Conservation (phyloP, 2,888 invertebrate species). For the Tinea semifulvella region DNA sequence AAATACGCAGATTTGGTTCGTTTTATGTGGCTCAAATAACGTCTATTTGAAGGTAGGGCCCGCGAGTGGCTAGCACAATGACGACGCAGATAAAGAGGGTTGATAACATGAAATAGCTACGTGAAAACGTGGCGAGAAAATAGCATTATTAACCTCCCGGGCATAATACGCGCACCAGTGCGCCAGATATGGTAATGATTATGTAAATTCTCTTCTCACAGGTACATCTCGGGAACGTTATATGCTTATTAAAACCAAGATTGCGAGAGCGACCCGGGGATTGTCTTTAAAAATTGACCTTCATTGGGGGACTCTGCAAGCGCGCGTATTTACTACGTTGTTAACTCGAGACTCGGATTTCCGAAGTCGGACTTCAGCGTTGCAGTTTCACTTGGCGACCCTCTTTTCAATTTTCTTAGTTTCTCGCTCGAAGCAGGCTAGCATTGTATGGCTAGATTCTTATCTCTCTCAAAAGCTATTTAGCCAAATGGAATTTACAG, state of each 20-base stretch:
- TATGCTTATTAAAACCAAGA: constrained; percentile 66
- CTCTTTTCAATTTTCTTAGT: constrained; percentile 67
- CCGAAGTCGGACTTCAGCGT: constrained; percentile 57
- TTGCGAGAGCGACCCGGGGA: constrained; percentile 52
- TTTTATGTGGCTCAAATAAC: neutral
- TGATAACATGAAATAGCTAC: constrained; percentile 63
- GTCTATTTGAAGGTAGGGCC: constrained; percentile 43
- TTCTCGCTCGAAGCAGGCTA: constrained; percentile 53
- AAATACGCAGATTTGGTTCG: constrained; percentile 4
- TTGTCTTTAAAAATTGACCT: constrained; percentile 33
- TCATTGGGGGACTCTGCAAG: constrained; percentile 26
- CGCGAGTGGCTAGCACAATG: constrained; percentile 60
- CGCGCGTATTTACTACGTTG: constrained; percentile 51
- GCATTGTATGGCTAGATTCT: constrained; percentile 65
- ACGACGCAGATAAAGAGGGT: constrained; percentile 60
- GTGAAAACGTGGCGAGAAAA: constrained; percentile 67
- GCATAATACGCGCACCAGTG: constrained; percentile 64
- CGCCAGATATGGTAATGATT: constrained; percentile 68
- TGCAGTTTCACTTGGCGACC: constrained; percentile 58
- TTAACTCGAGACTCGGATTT: constrained; percentile 56
- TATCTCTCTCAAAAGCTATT: constrained; percentile 65
- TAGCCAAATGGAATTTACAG: constrained; percentile 67
- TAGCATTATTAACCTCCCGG: constrained; percentile 67
- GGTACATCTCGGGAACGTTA: constrained; percentile 63
- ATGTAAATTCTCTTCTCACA: constrained; percentile 64